These are phyloP conservation scores for Bellardia pandia DNA, from an alignment of 2,888 invertebrate species.

Conservation along the genomic window DNA sequence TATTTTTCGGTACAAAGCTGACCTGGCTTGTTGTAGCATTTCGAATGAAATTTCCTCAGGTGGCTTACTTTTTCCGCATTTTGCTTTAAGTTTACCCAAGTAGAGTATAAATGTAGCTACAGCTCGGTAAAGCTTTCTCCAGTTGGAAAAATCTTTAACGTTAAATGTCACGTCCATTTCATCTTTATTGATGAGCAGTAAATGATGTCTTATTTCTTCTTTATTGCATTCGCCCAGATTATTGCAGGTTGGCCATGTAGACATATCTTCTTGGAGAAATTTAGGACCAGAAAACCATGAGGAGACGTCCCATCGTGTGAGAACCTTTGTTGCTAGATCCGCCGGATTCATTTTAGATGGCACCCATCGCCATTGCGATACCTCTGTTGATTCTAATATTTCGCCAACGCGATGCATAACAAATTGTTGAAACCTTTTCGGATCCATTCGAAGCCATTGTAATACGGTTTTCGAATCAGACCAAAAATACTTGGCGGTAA, in stretches of 20 bases:
- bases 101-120: neutral
- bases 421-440: constrained; percentile 11
- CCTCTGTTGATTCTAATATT: constrained; percentile 59
- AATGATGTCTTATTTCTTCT: constrained; percentile 30
- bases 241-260: constrained; percentile 39
- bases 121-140: constrained; percentile 40
- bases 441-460: constrained; percentile 4
- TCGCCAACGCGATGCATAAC: constrained; percentile 66
- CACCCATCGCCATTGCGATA: constrained; percentile 66
- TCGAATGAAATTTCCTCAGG: constrained; percentile 21
- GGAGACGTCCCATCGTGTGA: neutral
- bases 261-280: constrained; percentile 14
- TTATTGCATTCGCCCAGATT: constrained; percentile 25
- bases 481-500: neutral
- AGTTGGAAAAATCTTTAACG: constrained; percentile 34
- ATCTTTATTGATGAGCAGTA: constrained; percentile 16
- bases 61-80: neutral
- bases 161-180: neutral
- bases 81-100: constrained; percentile 25
- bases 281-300: constrained; percentile 47
- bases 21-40: constrained; percentile 48
- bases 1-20: neutral
- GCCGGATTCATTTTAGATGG: constrained; percentile 68
- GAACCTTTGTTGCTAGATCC: constrained; percentile 45
- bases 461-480: neutral